phyloP scores from a whole-genome alignment of 1,140 invertebrate genomes.

The Platorchestia sp. region DNA sequence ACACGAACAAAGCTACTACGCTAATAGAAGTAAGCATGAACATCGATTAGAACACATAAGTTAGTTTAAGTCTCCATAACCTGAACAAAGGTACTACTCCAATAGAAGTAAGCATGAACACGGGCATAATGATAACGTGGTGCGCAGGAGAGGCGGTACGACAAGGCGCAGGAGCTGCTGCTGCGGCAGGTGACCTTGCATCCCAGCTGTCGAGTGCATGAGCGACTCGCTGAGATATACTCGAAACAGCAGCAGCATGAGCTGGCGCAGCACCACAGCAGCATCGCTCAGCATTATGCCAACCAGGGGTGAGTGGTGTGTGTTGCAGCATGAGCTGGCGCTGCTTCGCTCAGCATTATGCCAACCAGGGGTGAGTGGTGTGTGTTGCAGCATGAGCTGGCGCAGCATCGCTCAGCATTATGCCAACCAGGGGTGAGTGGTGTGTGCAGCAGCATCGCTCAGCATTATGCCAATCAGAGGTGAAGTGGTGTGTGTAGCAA shows the following conservation, averaged over 20 bases:
- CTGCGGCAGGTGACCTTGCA: conserved; percentile 77
- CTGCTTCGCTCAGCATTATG: conserved; percentile 79
- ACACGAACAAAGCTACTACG: too few species aligned
- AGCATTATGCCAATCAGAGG: conserved; percentile 74
- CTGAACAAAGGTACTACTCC: too few species aligned
- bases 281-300: conserved; percentile 78
- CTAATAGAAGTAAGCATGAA: too few species aligned
- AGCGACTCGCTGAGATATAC: conserved; percentile 79
- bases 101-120: too few species aligned
- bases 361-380: conserved; percentile 29
- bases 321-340: conserved; percentile 79
- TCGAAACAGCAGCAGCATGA: conserved; percentile 76
- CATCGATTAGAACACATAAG: too few species aligned
- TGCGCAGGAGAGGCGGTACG: conserved; percentile 76
- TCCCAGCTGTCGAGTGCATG: conserved; percentile 79
- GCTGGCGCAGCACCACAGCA: conserved; percentile 81
- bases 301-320: conserved; percentile 21
- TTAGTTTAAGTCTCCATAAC: too few species aligned
- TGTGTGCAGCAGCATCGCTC: conserved; percentile 75
- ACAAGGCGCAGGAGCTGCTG: conserved; percentile 76
- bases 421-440: conserved; percentile 59
- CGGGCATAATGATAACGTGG: not conserved
- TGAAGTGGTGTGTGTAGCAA: conserved; percentile 70
- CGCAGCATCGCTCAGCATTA: conserved; percentile 80
- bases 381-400: conserved; percentile 77